Evolutionary conservation across 92 coral and sea anemone genomes (phyloP).

Genomic region (Muricea muricata): DNA sequence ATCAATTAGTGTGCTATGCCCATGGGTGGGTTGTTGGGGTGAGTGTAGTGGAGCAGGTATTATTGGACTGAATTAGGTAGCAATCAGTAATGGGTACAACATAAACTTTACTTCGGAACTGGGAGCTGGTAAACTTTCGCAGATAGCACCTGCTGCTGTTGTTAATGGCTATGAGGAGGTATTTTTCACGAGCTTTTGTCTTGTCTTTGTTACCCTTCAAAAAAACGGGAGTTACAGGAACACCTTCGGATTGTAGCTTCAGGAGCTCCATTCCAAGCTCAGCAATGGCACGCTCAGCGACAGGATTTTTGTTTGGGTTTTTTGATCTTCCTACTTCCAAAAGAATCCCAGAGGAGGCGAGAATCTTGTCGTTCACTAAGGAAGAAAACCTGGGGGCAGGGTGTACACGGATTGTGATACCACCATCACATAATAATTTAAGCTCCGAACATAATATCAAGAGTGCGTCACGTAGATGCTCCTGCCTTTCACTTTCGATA

Average conservation of each 20-base stretch:
- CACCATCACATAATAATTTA: slow-evolving; percentile 29
- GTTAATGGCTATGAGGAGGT: slow-evolving; percentile 21
- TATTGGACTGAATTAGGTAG: background rate
- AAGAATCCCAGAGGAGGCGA: slow-evolving; percentile 9
- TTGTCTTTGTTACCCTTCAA: slow-evolving; percentile 2
- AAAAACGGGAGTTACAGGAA: slow-evolving; percentile 10
- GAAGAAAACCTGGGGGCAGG: slow-evolving; percentile 36
- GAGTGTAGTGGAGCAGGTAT: background rate
- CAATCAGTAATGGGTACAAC: slow-evolving; percentile 15
- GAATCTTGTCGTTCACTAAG: slow-evolving; percentile 15
- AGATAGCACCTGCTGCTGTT: background rate
- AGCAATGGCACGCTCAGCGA: slow-evolving; percentile 31
- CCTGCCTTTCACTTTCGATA: slow-evolving; percentile 28
- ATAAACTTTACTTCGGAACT: slow-evolving; percentile 12
- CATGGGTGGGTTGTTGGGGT: background rate
- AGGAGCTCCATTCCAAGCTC: slow-evolving; percentile 59
- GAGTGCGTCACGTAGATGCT: slow-evolving; percentile 30
- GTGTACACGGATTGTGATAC: slow-evolving; percentile 49
- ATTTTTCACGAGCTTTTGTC: slow-evolving; percentile 6
- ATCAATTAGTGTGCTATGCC: background rate
- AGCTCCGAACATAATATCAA: slow-evolving; percentile 32
- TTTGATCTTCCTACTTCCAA: slow-evolving; percentile 36
- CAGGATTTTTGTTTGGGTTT: slow-evolving; percentile 2
- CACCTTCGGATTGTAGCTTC: slow-evolving; percentile 30
- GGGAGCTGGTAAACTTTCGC: slow-evolving; percentile 18